Percentiles rank a stretch among this genome's conserved stretches.
These are phyloP conservation scores for Hippocampus barbouri DNA, from an alignment of 2,113 vertebrate genomes.

Conservation along the genomic window DNA sequence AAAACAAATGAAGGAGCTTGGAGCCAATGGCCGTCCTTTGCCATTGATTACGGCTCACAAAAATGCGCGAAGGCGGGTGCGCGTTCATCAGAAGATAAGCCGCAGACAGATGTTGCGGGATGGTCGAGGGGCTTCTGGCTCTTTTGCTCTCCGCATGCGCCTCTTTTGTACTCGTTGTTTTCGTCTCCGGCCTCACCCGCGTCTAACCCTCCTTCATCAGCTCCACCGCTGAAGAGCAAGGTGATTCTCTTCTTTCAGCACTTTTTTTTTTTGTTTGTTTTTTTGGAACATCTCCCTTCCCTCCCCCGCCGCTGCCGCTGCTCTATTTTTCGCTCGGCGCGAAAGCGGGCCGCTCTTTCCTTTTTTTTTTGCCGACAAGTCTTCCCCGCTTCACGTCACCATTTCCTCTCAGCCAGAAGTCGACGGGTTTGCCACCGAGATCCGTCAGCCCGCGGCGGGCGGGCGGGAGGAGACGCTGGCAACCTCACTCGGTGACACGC, in stretches of 20 bases:
- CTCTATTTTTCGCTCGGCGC: conserved; percentile 18
- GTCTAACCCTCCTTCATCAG: conserved; percentile 32
- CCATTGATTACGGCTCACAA: not conserved
- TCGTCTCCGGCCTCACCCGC: conserved; percentile 31
- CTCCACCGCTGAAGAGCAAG: conserved; percentile 30
- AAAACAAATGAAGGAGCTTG: no score
- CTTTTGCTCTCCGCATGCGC: conserved; percentile 16
- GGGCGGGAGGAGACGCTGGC: not conserved
- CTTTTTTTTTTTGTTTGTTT: not conserved
- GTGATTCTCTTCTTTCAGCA: conserved; percentile 40
- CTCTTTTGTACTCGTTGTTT: conserved; percentile 11
- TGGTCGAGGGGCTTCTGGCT: conserved; percentile 44
- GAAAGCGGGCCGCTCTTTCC: conserved; percentile 17
- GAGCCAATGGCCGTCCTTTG: not conserved
- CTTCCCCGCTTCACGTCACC: conserved; percentile 18
- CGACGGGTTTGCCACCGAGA: not conserved
- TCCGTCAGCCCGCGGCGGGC: not conserved
- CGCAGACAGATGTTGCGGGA: conserved; percentile 37
- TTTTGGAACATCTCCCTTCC: not conserved
- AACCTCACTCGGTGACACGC: not conserved
- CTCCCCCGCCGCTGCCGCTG: conserved; percentile 9
- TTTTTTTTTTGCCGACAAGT: not conserved
- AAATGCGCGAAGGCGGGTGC: not conserved
- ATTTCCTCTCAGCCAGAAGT: conserved; percentile 16
- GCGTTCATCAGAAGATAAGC: conserved; percentile 48